Conservation (phyloP, 2,888 invertebrate genomes). For the Busseola fusca region DNA sequence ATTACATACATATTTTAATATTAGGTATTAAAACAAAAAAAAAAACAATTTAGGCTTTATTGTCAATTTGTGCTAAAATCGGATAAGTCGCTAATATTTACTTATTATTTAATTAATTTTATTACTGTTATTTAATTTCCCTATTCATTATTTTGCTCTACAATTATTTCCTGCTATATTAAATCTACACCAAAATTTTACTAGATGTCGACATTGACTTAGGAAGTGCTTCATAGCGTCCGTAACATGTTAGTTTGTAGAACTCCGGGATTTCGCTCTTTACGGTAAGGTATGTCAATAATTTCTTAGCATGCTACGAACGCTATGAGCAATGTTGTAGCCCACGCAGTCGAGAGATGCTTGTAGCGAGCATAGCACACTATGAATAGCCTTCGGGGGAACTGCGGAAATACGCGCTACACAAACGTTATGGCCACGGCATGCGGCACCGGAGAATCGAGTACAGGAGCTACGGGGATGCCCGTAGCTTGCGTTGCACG, state of each 20-base stretch:
- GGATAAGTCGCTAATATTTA: not conserved
- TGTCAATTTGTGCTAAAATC: not conserved
- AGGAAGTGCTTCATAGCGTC: not conserved
- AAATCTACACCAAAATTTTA: not conserved
- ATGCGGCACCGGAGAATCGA: not conserved
- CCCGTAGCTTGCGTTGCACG: slow-evolving; percentile 3
- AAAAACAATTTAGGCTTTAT: not conserved
- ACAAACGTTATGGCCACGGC: not conserved
- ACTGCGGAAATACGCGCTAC: not conserved
- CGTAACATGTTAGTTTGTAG: not conserved
- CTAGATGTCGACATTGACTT: too few relatives aligned
- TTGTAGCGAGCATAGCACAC: not conserved
- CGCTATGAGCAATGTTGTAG: not conserved
- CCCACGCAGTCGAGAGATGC: not conserved
- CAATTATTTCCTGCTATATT: not conserved
- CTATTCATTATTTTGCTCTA: not conserved
- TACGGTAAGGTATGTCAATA: not conserved
- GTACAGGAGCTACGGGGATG: not conserved
- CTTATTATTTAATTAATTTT: not conserved
- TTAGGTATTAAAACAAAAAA: not conserved
- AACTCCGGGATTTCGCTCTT: not conserved
- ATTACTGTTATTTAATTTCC: not conserved
- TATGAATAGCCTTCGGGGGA: not conserved
- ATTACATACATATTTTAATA: not conserved
- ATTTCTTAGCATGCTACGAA: not conserved